A percentile compares a stretch with the other conserved stretches of the same genome.
phyloP scores from a whole-genome alignment of 2,113 vertebrate species.

The Corythoichthys haematopterus region DNA sequence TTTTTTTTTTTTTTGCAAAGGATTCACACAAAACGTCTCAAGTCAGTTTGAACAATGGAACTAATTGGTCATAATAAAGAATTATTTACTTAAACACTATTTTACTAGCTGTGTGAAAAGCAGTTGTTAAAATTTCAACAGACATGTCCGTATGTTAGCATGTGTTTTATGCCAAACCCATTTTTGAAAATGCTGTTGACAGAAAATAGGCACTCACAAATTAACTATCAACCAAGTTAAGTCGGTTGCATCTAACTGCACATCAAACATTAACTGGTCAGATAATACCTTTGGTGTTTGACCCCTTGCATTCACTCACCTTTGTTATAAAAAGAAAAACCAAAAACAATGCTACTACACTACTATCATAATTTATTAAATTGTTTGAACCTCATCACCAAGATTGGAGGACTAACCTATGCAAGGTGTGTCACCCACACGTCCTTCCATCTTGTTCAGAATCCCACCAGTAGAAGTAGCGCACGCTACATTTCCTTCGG shows the following conservation, averaged over 20 bases:
- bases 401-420: constrained; percentile 66
- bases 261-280: not conserved
- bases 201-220: not conserved
- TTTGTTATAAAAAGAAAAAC: not conserved
- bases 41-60: not conserved
- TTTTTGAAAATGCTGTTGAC: not conserved
- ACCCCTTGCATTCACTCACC: not conserved
- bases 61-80: no score
- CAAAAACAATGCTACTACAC: not conserved
- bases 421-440: constrained; percentile 80
- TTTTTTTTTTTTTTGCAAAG: not conserved
- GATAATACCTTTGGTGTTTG: not conserved
- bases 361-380: not conserved
- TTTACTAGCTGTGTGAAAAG: not conserved
- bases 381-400: not conserved
- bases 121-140: not conserved
- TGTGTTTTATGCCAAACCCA: not conserved
- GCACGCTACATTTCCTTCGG: constrained; percentile 76
- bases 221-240: constrained; percentile 11
- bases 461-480: constrained; percentile 80
- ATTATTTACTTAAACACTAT: no score
- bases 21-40: not conserved
- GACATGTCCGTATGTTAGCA: no score
- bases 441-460: constrained; percentile 81
- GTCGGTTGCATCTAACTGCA: not conserved